Conservation (phyloP, 1,140 invertebrate genomes). For the Harlomillsia oculata region DNA sequence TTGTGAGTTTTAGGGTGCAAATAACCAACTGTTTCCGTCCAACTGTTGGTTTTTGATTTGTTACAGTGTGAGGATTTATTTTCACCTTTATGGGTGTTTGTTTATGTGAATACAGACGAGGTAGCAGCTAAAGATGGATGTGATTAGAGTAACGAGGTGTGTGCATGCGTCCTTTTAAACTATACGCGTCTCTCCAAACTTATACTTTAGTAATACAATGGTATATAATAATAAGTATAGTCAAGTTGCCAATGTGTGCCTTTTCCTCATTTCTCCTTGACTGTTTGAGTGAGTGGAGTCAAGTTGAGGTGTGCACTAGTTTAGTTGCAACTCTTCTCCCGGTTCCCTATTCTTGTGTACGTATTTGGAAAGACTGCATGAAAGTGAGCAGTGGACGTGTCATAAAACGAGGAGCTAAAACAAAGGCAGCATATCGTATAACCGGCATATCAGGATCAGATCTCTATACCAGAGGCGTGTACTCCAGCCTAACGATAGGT, state of each 20-base stretch:
- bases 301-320: too few relatives aligned
- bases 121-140: conserved; percentile 1
- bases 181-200: too few relatives aligned
- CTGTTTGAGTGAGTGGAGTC: too few relatives aligned
- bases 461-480: conserved; percentile 20
- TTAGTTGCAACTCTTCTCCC: too few relatives aligned
- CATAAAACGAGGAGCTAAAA: conserved; percentile 35
- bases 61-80: conserved; percentile 18
- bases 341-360: too few relatives aligned
- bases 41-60: conserved; percentile 25
- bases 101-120: conserved; percentile 12
- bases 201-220: too few relatives aligned
- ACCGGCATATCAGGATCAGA: conserved; percentile 18
- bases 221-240: too few relatives aligned
- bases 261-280: too few relatives aligned
- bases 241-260: too few relatives aligned
- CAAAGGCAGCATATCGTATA: conserved; percentile 27
- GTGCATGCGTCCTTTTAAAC: conserved; percentile 8
- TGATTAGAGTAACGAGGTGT: conserved; percentile 16
- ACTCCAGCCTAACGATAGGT: conserved; percentile 19
- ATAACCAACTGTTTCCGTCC: conserved; percentile 29
- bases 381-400: too few relatives aligned
- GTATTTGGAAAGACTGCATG: too few relatives aligned
- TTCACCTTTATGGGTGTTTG: conserved; percentile 19
- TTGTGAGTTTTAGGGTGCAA: too few relatives aligned